Conservation (phyloP, 2,888 invertebrate species). For the Formica aserva region DNA sequence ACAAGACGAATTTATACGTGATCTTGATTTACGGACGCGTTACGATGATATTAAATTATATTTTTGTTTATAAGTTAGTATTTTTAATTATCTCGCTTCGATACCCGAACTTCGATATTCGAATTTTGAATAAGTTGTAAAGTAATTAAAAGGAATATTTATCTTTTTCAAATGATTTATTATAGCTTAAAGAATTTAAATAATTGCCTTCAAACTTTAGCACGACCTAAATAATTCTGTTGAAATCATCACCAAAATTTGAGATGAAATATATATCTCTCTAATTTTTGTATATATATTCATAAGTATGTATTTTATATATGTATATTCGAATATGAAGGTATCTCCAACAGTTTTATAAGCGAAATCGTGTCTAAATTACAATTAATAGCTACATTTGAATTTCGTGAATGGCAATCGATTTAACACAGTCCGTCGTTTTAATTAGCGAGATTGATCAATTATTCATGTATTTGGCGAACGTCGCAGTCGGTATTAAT, state of each 20-base stretch:
- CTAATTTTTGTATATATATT: background rate
- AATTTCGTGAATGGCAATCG: slow-evolving; percentile 2
- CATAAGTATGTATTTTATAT: background rate
- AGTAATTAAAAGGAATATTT: background rate
- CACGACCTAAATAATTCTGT: background rate
- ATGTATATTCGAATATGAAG: background rate
- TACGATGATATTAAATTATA: background rate
- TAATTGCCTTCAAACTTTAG: background rate
- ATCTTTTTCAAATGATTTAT: background rate
- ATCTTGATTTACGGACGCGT: slow-evolving; percentile 12
- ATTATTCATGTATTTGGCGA: slow-evolving; percentile 48
- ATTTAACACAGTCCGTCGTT: background rate
- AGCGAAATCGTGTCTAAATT: slow-evolving; percentile 43
- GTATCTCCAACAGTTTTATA: slow-evolving; percentile 27
- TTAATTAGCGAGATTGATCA: slow-evolving; percentile 45
- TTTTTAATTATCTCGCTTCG: background rate
- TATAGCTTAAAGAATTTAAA: background rate
- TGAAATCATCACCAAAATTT: background rate
- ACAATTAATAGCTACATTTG: background rate
- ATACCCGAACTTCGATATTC: background rate
- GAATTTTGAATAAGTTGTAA: background rate
- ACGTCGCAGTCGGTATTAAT: background rate
- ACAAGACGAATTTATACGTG: slow-evolving; percentile 26
- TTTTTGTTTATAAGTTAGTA: background rate
- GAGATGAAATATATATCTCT: background rate